These are phyloP conservation scores for Zophobas atratus DNA, from an alignment of 1,140 invertebrate genomes.

Conservation along the genomic window DNA sequence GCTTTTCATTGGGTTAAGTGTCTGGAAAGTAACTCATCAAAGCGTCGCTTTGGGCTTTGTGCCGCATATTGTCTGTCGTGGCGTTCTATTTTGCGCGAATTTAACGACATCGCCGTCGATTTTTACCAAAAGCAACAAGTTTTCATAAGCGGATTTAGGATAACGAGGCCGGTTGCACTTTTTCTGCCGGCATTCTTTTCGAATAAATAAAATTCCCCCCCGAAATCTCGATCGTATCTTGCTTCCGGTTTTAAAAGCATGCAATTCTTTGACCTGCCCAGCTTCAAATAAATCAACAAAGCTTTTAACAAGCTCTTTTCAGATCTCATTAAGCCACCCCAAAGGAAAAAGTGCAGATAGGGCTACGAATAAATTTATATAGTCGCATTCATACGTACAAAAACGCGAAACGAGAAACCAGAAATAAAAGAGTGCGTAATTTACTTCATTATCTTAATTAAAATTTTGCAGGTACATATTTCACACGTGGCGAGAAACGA, in stretches of 20 bases:
- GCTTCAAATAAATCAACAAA: conserved; percentile 31
- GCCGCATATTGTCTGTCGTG: too few species aligned
- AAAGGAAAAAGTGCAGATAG: conserved; percentile 35
- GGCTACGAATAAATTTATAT: conserved; percentile 33
- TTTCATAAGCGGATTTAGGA: too few species aligned
- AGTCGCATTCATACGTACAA: conserved; percentile 23
- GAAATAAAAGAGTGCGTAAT: conserved; percentile 24
- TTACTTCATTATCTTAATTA: conserved; percentile 40
- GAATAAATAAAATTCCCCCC: neutral
- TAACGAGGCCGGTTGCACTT: neutral
- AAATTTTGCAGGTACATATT: conserved; percentile 35
- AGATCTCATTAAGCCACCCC: conserved; percentile 36
- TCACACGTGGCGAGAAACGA: neutral
- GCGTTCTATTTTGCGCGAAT: too few species aligned
- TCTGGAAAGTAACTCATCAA: too few species aligned
- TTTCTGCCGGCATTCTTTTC: neutral
- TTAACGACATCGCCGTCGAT: too few species aligned
- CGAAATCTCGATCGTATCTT: conserved; percentile 17
- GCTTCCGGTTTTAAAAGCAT: conserved; percentile 18
- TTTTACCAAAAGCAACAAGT: too few species aligned
- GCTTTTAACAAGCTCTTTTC: conserved; percentile 41
- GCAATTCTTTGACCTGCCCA: conserved; percentile 22
- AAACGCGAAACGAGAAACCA: conserved; percentile 2
- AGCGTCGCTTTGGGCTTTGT: too few species aligned
- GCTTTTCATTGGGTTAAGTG: too few species aligned